These are phyloP conservation scores for Micromys minutus DNA, from an alignment of 2,113 vertebrate species.

Conservation along the genomic window DNA sequence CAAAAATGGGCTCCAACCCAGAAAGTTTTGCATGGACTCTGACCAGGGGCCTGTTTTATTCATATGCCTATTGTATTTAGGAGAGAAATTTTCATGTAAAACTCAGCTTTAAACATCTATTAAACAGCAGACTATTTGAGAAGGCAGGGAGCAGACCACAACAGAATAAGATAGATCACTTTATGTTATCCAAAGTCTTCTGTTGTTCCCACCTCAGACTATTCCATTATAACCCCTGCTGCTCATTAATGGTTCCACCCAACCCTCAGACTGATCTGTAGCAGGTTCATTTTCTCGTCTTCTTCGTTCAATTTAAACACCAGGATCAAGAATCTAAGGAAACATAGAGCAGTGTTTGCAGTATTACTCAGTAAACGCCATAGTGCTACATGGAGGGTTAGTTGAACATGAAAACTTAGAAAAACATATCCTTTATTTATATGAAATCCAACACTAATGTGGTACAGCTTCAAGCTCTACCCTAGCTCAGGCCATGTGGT, in stretches of 20 bases:
- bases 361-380: background rate
- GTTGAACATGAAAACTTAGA: background rate
- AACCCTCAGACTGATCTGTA: background rate
- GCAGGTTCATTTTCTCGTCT: background rate
- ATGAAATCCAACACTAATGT: background rate
- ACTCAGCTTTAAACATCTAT: background rate
- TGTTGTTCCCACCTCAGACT: rapidly evolving
- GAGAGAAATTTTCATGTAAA: slow-evolving; percentile 26
- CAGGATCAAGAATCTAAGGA: background rate
- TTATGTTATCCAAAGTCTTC: background rate
- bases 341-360: background rate
- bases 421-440: slow-evolving; percentile 7
- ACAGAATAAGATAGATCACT: background rate
- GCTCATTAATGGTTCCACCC: background rate
- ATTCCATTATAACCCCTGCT: background rate
- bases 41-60: background rate
- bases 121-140: background rate
- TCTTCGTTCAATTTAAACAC: slow-evolving; percentile 10
- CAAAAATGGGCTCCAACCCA: background rate
- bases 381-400: background rate
- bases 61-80: background rate
- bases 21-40: background rate
- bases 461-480: background rate
- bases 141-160: background rate
- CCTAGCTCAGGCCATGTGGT: background rate